phyloP scores from a whole-genome alignment of 2,797 vertebrate species.

The Melanotaenia nigrans region DNA sequence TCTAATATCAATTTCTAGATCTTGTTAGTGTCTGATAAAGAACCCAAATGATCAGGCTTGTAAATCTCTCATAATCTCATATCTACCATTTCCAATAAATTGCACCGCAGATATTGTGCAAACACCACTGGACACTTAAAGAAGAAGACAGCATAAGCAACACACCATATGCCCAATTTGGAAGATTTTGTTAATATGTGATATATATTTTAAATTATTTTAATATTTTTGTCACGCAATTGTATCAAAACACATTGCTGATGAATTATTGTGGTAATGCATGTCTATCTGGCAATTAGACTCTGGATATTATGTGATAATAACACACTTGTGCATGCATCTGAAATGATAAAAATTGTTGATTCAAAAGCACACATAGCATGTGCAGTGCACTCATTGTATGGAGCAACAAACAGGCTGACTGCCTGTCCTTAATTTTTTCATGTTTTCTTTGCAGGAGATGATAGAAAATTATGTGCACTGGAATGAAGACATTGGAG shows the following conservation, averaged over 20 bases:
- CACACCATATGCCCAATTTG: no score
- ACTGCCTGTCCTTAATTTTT: neutral
- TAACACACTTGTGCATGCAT: neutral
- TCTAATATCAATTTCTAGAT: neutral
- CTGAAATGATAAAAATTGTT: neutral
- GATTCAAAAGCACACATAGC: neutral
- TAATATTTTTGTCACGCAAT: no score
- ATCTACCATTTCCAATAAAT: no score
- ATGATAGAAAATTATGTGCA: slow-evolving; percentile 99
- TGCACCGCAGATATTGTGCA: no score
- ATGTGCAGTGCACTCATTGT: neutral
- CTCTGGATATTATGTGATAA: no score
- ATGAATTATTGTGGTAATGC: neutral
- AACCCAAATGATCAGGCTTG: no score
- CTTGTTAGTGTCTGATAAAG: neutral
- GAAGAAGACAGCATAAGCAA: no score
- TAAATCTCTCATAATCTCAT: no score
- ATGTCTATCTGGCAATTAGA: neutral
- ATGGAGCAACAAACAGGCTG: neutral
- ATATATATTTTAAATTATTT: neutral
- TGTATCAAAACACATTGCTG: neutral
- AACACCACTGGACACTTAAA: no score
- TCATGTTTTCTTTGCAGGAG: slow-evolving; percentile 82
- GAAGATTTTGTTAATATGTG: neutral
- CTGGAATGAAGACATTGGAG: slow-evolving; percentile 99